Base-by-base conservation (phyloP, 2,113 vertebrate species). In the Bufo bufo region DNA sequence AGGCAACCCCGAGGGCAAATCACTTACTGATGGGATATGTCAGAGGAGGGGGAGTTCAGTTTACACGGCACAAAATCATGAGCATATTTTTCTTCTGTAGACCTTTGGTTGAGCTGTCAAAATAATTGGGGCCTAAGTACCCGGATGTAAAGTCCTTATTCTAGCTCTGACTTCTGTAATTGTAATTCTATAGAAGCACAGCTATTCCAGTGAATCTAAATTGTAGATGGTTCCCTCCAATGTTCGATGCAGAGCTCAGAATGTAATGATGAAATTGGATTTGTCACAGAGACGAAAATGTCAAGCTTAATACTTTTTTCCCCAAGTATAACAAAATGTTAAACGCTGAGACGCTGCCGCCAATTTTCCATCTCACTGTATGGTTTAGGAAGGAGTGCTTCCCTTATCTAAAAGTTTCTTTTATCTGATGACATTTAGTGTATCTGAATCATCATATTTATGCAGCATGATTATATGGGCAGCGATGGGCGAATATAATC, bases 371-470 rank as follows among this genome's bases (percentile, higher is more conserved):
- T 80, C 52, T 65, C 47, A 61, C 20, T 61, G 66, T 65, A 49
- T 4, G 56, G 12, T 45, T 63, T 50, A 52, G 12, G 52, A 69
- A 88, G 75, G 9, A 63, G 56, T n/a, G 47, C 71, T 77, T 83
- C 65, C 65, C 56, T 88, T 83, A 82, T 82, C 69, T 54, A 52
- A 43, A 77, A 58, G 56, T 82, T 88, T 52, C 19, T 65, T 77
- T 75, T 88, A 88, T 88, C 87, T 77, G 87, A 83, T 88, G 87
- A 75, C 87, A 83, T 88, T 88, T 88, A 75, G 45, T 54, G 56
- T 52, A 63, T 77, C 56, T 20, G 66, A 88, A 83, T 84, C 58
- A 74, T 87, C 79, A 66, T 83, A 88, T 88, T 88, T 83, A 88
- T 75, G 66, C 43, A 47, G 66, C 23, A 43, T 83, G 80, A 83